Base-by-base conservation (phyloP, 2,888 invertebrate species). In the Eumacrocentrus americanus region DNA sequence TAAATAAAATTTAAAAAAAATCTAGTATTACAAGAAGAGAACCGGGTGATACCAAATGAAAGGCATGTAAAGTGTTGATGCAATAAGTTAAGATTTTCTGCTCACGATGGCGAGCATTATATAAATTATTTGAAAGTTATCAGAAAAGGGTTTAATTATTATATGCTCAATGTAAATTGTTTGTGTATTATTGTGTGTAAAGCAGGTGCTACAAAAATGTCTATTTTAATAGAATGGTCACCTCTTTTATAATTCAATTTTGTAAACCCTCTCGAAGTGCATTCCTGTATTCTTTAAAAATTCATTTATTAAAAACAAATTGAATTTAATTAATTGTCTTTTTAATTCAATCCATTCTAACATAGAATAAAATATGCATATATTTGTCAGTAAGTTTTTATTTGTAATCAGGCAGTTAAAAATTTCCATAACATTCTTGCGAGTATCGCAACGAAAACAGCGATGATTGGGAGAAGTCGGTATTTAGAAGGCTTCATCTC, bases 361-460 rank as follows among this genome's bases (percentile, higher is more conserved):
- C n/a, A n/a, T n/a, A n/a, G n/a, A n/a, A n/a, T n/a, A n/a, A n/a
- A n/a, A n/a, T n/a, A n/a, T n/a, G n/a, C n/a, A n/a, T n/a, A n/a
- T n/a, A n/a, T n/a, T n/a, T n/a, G n/a, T n/a, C n/a, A n/a, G n/a
- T 38, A 22, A 38, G 18, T 25, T 23, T 53, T 50, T 48, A 12
- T 11, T 18, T 12, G 29, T 50, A 46, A 58, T 52, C 53, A 67
- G 38, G 65, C 37, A 44, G 64, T 64, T 11, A 77, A 63, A 60
- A 79, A 74, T 64, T 76, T 76, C 81, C 81, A 82, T 25, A 81
- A 25, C 29, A 81, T 60, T 66, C 75, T 73, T 34, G 70, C 59
- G 25, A 81, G 52, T 34, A 81, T 44, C 11, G 77, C 77, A 7
- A 79, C 20, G 20, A 77, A 63, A 25, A 82, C 56, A n/a, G 69